These are phyloP conservation scores for Ornithorhynchus anatinus DNA, from an alignment of 2,113 vertebrate genomes.

Conservation along the genomic window DNA sequence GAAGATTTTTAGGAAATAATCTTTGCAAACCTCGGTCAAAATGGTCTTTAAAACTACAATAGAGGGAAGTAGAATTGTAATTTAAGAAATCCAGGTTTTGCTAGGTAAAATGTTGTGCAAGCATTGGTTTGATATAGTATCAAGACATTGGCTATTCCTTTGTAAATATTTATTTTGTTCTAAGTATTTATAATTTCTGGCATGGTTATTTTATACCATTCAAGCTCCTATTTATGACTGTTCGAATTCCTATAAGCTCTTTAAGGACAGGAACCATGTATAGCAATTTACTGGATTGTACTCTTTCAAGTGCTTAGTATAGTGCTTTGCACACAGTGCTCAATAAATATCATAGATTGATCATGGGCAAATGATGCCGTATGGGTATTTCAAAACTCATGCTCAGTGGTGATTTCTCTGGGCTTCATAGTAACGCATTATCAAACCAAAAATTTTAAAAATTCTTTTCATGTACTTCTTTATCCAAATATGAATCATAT, in stretches of 20 bases:
- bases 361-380: no score
- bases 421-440: no score
- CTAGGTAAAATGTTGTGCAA: neutral
- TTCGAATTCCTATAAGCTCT: no score
- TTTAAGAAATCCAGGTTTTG: conserved; percentile 20
- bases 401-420: no score
- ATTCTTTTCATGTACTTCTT: no score
- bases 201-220: conserved; percentile 28
- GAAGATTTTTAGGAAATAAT: neutral
- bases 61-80: neutral
- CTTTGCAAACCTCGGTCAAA: neutral
- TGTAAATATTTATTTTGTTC: conserved; percentile 53
- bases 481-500: no score
- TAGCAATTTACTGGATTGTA: no score
- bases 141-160: conserved; percentile 36
- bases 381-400: no score
- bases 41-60: neutral
- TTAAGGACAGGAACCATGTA: no score
- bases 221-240: conserved; percentile 44
- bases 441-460: no score
- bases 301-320: neutral
- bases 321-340: neutral
- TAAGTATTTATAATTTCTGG: conserved; percentile 34
- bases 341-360: no score
- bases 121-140: neutral